A percentile compares a stretch with the other conserved stretches of the same genome.
Conservation (phyloP, 2,113 vertebrate genomes). For the Engystomops pustulosus region DNA sequence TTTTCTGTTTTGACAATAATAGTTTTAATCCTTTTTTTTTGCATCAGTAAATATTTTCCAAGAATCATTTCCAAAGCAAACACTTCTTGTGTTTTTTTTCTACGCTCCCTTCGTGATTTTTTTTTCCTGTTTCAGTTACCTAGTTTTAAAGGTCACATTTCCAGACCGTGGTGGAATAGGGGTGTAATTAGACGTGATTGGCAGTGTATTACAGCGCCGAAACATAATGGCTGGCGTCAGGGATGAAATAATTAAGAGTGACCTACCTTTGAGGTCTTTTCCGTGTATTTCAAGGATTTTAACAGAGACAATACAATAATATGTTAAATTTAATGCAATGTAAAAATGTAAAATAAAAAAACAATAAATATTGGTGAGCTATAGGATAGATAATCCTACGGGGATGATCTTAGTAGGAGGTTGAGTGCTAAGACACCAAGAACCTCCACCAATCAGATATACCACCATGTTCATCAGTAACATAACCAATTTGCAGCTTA, state of each 20-base stretch:
- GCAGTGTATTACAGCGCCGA: background rate
- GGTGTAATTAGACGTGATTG: background rate
- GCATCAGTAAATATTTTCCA: background rate
- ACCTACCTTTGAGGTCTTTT: background rate
- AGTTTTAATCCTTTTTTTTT: background rate
- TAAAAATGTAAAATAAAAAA: too few species aligned
- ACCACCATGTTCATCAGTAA: too few species aligned
- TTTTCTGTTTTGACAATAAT: conserved; percentile 16
- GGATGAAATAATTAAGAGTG: background rate
- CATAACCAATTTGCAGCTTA: too few species aligned
- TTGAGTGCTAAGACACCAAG: too few species aligned
- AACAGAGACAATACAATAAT: background rate
- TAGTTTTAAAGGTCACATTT: conserved; percentile 9
- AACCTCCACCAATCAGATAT: too few species aligned
- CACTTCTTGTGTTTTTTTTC: background rate
- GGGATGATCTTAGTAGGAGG: too few species aligned
- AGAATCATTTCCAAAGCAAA: background rate
- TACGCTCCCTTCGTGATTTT: background rate
- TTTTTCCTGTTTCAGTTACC: background rate
- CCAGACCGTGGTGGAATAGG: background rate
- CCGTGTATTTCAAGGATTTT: background rate
- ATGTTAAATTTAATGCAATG: too few species aligned
- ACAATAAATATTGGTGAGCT: too few species aligned
- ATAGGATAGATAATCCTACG: too few species aligned
- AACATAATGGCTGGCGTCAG: background rate